Base-by-base conservation (phyloP, 2,888 invertebrate species). In the Pristionchus mayeri region DNA sequence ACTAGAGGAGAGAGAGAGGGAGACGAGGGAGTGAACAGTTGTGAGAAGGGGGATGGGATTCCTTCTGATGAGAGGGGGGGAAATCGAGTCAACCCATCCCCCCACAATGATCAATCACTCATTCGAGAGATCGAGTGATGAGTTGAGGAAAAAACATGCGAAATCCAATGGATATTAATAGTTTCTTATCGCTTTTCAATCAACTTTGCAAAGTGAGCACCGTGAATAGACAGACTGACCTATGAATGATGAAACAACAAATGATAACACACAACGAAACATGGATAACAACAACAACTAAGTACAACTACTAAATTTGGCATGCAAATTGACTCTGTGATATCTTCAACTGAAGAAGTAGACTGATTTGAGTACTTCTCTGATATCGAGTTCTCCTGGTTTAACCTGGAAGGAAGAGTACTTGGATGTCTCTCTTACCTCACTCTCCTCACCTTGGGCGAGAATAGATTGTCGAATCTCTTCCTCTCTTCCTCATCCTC, bases 261-360 rank as follows among this genome's bases (percentile, higher is more conserved):
- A 81, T 40, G 44, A 63, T 50, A 67, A 67, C 48, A 48, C 21
- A 82, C 11, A 60, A 82, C 24, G 7, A 44, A 40, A 81, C 44
- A 60, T 60, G 40, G 24, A 57, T 24, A 82, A 82, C 48, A 48
- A 48, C 4, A 48, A 82, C 40, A 34, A 48, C 30, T 30, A 48
- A 63, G 63, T 48, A 27, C n/a, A n/a, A n/a, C n/a, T n/a, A n/a
- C n/a, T n/a, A n/a, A n/a, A n/a, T n/a, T n/a, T n/a, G n/a, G n/a
- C n/a, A n/a, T n/a, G n/a, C 71, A 40, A 40, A 44, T 40, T 40
- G 37, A 71, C 40, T 40, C 71, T 71, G 44, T 3, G 16, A 37
- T 71, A 40, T 71, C 44, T 71, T 93, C 90, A 94, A 88, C 94
- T 94, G 92, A 94, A 94, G 92, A 94, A 94, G 88, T 94, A 94